A percentile compares a stretch with the other conserved stretches of the same genome.
phyloP scores from a whole-genome alignment of 1,140 invertebrate genomes.

The Apis cerana region DNA sequence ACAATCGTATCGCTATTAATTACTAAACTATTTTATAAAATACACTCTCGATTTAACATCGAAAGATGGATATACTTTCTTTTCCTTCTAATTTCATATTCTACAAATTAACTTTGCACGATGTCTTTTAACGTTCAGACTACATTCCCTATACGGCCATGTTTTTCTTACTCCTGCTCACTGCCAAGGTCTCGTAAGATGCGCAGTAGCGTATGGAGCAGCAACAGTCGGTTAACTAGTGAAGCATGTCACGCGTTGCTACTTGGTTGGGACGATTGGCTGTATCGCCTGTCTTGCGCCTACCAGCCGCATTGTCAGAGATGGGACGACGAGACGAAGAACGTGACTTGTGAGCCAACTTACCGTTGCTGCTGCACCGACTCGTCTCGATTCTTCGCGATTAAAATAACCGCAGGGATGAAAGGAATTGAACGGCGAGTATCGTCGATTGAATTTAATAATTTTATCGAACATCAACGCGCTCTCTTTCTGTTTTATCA shows the following conservation, averaged over 20 bases:
- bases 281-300: background rate
- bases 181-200: slow-evolving; percentile 34
- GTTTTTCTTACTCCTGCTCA: background rate
- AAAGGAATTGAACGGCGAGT: background rate
- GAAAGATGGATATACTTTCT: too few relatives aligned
- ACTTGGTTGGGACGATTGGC: background rate
- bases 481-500: background rate
- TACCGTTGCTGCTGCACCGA: background rate
- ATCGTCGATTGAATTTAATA: background rate
- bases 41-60: too few relatives aligned
- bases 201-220: background rate
- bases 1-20: too few relatives aligned
- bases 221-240: background rate
- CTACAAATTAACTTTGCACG: too few relatives aligned
- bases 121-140: too few relatives aligned
- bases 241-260: background rate
- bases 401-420: slow-evolving; percentile 41
- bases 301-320: slow-evolving; percentile 34
- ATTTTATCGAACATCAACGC: background rate
- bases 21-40: too few relatives aligned
- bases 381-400: slow-evolving; percentile 11
- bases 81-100: too few relatives aligned
- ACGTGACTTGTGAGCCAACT: slow-evolving; percentile 60
- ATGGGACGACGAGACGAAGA: slow-evolving; percentile 34
- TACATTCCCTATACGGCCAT: too few relatives aligned